A percentile compares a stretch with the other conserved stretches of the same genome.
These are phyloP conservation scores for Thalassophryne amazonica DNA, from an alignment of 2,797 vertebrate genomes.

Conservation along the genomic window DNA sequence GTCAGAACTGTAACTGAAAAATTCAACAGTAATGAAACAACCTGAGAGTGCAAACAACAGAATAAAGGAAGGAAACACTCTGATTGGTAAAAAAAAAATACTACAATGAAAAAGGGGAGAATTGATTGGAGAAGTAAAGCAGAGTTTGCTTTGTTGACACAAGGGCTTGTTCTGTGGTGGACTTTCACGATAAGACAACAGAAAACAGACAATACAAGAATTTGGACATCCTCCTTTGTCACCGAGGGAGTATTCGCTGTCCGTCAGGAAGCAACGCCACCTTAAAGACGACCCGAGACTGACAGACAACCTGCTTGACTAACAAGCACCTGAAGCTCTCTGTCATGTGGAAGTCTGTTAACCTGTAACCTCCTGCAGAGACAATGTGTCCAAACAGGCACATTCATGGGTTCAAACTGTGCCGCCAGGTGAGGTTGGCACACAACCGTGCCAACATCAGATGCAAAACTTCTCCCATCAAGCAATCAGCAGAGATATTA, in stretches of 20 bases:
- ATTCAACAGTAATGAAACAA: no score
- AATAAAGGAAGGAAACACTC: no score
- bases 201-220: not conserved
- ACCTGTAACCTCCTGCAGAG: slow-evolving; percentile 52
- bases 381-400: slow-evolving; percentile 52
- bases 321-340: slow-evolving; percentile 34
- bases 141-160: not conserved
- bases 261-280: slow-evolving; percentile 34
- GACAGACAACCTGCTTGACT: not conserved
- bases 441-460: slow-evolving; percentile 6
- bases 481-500: slow-evolving; percentile 1
- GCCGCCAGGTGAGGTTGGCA: slow-evolving; percentile 16
- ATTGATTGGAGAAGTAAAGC: no score
- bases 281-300: slow-evolving; percentile 19
- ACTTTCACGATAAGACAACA: not conserved
- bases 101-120: no score
- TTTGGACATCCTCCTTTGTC: not conserved
- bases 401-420: slow-evolving; percentile 21
- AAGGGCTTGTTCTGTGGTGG: not conserved
- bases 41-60: no score
- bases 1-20: no score
- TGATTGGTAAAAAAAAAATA: no score
- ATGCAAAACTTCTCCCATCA: not conserved
- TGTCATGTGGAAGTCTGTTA: slow-evolving; percentile 38
- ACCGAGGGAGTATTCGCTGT: not conserved